Evolutionary conservation across 2,888 invertebrate species (phyloP).

Genomic region (Parnassius smintheus): DNA sequence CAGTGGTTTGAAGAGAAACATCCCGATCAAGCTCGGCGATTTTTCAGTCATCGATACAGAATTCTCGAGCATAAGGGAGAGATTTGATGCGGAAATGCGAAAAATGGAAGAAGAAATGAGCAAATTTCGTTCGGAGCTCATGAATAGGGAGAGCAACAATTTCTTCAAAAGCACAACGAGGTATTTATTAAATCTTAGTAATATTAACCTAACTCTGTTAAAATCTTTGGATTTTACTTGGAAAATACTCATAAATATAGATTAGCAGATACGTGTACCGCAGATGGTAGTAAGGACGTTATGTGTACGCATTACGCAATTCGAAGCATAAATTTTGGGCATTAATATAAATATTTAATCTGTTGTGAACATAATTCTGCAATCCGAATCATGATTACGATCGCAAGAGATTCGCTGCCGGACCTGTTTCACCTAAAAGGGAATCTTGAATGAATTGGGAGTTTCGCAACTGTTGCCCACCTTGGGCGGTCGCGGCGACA

Average conservation of each 20-base stretch:
- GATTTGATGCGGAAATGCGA: slow-evolving; percentile 98
- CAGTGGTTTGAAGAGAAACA: slow-evolving; percentile 91
- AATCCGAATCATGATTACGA: slow-evolving; percentile 59
- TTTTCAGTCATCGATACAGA: slow-evolving; percentile 98
- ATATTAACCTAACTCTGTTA: neutral
- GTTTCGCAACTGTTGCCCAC: slow-evolving; percentile 68
- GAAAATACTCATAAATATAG: neutral
- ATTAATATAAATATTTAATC: slow-evolving; percentile 26
- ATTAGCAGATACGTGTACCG: neutral
- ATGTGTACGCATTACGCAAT: slow-evolving; percentile 32
- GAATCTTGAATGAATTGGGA: slow-evolving; percentile 75
- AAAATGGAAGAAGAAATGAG: slow-evolving; percentile 99
- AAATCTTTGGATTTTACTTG: neutral
- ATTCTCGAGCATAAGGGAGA: slow-evolving; percentile 96
- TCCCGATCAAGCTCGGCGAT: slow-evolving; percentile 96
- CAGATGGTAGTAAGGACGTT: neutral
- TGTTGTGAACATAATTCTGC: slow-evolving; percentile 38
- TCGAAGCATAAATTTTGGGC: slow-evolving; percentile 22
- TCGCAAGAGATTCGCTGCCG: slow-evolving; percentile 53
- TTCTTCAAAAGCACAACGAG: slow-evolving; percentile 95
- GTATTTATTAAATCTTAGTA: slow-evolving; percentile 75
- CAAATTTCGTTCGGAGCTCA: slow-evolving; percentile 94
- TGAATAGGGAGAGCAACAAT: slow-evolving; percentile 95
- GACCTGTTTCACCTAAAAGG: slow-evolving; percentile 67
- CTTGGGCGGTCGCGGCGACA: slow-evolving; percentile 51